These are phyloP conservation scores for Anthoscopus minutus DNA, from an alignment of 2,113 vertebrate species.

Conservation along the genomic window DNA sequence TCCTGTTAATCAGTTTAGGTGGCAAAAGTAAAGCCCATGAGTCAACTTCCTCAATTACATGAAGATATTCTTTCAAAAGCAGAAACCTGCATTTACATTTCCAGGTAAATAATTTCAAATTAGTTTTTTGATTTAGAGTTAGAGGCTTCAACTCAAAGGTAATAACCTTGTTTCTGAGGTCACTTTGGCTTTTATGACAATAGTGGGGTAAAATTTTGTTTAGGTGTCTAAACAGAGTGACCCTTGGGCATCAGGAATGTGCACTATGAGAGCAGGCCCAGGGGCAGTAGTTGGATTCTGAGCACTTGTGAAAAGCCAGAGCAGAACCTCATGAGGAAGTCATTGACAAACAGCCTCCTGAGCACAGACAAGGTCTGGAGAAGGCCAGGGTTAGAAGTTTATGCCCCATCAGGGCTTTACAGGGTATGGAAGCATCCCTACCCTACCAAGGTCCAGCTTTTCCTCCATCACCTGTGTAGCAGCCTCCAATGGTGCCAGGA, in stretches of 20 bases:
- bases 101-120: neutral
- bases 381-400: neutral
- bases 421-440: neutral
- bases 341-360: neutral
- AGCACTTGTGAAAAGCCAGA: neutral
- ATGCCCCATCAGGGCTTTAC: neutral
- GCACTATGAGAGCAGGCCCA: neutral
- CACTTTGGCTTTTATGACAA: neutral
- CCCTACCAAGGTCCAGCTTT: neutral
- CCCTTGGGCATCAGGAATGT: neutral
- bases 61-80: neutral
- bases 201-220: neutral
- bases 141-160: neutral
- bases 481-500: neutral
- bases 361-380: neutral
- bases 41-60: neutral
- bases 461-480: neutral
- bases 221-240: neutral
- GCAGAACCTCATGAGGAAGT: neutral
- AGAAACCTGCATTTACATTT: neutral
- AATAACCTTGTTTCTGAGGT: neutral
- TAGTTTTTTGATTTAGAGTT: neutral
- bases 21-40: neutral
- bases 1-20: neutral
- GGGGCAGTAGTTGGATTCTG: neutral